Evolutionary conservation across 2,888 invertebrate species (phyloP), one percentile per base, ranked within the genome.

Genomic region (Norana najaformis): DNA sequence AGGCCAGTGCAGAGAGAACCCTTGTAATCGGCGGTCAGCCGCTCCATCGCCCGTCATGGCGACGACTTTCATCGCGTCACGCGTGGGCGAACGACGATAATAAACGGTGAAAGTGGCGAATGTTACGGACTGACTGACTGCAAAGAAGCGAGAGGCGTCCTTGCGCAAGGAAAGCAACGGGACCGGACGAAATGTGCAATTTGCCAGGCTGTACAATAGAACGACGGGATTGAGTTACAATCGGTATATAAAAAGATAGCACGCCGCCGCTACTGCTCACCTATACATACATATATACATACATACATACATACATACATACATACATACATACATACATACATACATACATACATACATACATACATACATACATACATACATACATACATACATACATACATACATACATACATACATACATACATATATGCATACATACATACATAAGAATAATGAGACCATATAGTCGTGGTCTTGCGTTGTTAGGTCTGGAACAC

Each of bases 181-280:
- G 85, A 18, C 36, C 5, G 20, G 13, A 37, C 18, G 37, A 37
- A 85, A 36, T 37, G 85, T 85, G 85, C 35, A 85, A 85, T 85
- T 85, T 85, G 85, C 85, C 85, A 85, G 85, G 85, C 85, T 37
- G 85, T 85, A 85, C 85, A 85, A 85, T 85, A 36, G 85, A 37
- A 23, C 85, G 85, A 85, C 85, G 85, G 0, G 85, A 69, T 69
- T n/a, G 69, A n/a, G n/a, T 69, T 69, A 69, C 69, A 69, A n/a
- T 69, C 69, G n/a, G n/a, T 30, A 69, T n/a, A n/a, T 30, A 69
- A 30, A 69, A 69, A n/a, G 69, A 69, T 69, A 69, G n/a, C 30
- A 69, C 69, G n/a, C 11, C n/a, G n/a, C 30, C 8, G 69, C 6
- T 69, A 13, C 30, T 3, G 69, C 6, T 69, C 69, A 30, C 53